Conservation (phyloP, 2,888 invertebrate genomes). For the Caenorhabditis angaria region DNA sequence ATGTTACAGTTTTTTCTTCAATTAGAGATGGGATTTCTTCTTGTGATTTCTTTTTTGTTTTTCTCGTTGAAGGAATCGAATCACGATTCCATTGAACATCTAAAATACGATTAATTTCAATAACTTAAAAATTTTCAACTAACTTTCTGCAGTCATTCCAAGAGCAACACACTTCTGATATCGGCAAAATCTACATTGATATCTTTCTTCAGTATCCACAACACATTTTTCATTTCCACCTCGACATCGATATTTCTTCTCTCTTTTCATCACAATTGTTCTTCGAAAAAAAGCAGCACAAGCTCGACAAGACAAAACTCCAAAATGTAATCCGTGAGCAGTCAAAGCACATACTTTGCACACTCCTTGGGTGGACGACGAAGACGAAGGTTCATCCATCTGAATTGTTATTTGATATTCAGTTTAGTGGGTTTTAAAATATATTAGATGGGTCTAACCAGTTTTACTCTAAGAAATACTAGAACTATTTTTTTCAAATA, state of each 20-base stretch:
- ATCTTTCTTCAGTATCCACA: constrained; percentile 31
- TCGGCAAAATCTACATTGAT: constrained; percentile 42
- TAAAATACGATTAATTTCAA: neutral
- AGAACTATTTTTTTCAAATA: too few relatives aligned
- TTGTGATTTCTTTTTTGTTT: too few relatives aligned
- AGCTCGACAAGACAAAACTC: constrained; percentile 48
- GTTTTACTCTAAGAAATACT: too few relatives aligned
- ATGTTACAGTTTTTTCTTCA: neutral
- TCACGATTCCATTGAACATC: constrained; percentile 53
- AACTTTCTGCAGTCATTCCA: constrained; percentile 51
- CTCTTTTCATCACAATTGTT: constrained; percentile 37
- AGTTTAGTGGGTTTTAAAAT: neutral
- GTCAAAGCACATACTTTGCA: constrained; percentile 29
- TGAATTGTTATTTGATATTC: neutral
- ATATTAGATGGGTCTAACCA: neutral
- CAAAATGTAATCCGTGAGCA: constrained; percentile 51
- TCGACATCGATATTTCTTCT: constrained; percentile 40
- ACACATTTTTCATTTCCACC: constrained; percentile 29
- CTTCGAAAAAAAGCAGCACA: constrained; percentile 35
- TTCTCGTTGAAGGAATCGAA: constrained; percentile 12
- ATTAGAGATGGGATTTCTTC: neutral
- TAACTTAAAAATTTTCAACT: neutral
- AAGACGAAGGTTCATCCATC: neutral
- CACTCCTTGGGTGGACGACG: constrained; percentile 1
- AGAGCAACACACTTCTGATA: constrained; percentile 42